Base-by-base conservation (phyloP, 2,113 vertebrate genomes). In the Dromas ardeola region DNA sequence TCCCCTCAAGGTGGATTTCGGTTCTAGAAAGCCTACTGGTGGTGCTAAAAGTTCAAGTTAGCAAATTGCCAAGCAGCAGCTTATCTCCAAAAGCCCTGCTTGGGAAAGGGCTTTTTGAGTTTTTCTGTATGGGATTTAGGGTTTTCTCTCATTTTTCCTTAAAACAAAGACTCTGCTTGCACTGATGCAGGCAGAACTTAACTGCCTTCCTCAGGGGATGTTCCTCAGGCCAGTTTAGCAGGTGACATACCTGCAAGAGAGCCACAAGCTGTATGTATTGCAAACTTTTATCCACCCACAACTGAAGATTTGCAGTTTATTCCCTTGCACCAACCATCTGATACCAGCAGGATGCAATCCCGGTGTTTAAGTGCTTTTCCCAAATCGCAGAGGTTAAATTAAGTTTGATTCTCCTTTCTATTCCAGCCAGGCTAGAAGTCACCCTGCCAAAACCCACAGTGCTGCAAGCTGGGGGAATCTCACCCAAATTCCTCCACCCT, bases 221-320 rank as follows among this genome's bases (percentile, higher is more conserved):
- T 58, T n/a, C n/a, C n/a, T n/a, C n/a, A n/a, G 23, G 66, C 3
- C 17, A 26, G 22, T 47, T 72, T 2, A 49, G 55, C 1, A 0
- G 3, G 5, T 30, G 53, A 52, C 40, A 25, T 10, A 15, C 13
- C 43, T 36, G 40, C 32, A 11, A 7, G 38, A 42, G 21, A 66
- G 25, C 55, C 42, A 29, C 5, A 0, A 3, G 29, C 47, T 30
- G 5, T 11, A 2, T 0, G 2, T 0, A 30, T 0, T 5, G 9
- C 63, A 74, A 79, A 59, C 26, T 38, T 50, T 23, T 14, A 36
- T 49, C 32, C n/a, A 17, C 5, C 15, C 32, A 53, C 43, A 56
- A 56, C 23, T 3, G 13, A 70, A 53, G 50, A 20, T 32, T 58
- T 80, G 13, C 59, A 47, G 25, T 8, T 80, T 29, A 43, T 34